Percentiles rank a stretch among this genome's conserved stretches.
Conservation (phyloP, 2,888 invertebrate species). For the Ophioninae sp. region DNA sequence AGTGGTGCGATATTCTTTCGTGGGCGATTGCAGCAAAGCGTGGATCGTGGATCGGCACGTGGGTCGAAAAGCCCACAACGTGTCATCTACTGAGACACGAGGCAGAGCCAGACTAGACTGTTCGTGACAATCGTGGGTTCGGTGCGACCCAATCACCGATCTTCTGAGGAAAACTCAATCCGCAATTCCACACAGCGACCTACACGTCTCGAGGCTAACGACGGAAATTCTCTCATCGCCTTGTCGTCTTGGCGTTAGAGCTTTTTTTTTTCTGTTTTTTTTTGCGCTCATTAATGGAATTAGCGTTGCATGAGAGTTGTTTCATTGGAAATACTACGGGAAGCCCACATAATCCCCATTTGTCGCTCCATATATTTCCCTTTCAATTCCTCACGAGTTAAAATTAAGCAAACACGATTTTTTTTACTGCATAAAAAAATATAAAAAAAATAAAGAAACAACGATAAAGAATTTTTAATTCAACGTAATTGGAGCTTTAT, state of each 20-base stretch:
- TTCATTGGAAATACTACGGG: slow-evolving; percentile 34
- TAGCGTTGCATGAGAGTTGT: slow-evolving; percentile 48
- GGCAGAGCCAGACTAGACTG: slow-evolving; percentile 53
- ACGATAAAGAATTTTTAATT: too few species aligned
- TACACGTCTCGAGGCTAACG: slow-evolving; percentile 49
- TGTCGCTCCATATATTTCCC: neutral
- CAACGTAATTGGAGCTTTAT: too few species aligned
- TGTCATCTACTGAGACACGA: slow-evolving; percentile 63
- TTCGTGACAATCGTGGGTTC: slow-evolving; percentile 58
- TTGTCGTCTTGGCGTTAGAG: slow-evolving; percentile 37
- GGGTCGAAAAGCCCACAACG: slow-evolving; percentile 69
- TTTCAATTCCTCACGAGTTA: neutral
- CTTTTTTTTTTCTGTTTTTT: slow-evolving; percentile 32
- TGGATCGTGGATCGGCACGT: slow-evolving; percentile 62
- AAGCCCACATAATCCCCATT: slow-evolving; percentile 31
- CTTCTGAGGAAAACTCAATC: slow-evolving; percentile 57
- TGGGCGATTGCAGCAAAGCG: slow-evolving; percentile 64
- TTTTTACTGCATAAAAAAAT: too few species aligned
- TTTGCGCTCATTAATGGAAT: slow-evolving; percentile 51
- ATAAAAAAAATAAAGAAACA: too few species aligned
- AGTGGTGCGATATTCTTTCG: slow-evolving; percentile 61
- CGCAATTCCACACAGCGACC: slow-evolving; percentile 55
- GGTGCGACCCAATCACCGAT: slow-evolving; percentile 54
- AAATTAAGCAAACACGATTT: neutral
- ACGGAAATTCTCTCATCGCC: slow-evolving; percentile 46